Evolutionary conservation across 2,113 vertebrate species (phyloP), one percentile per base, ranked within the genome.

Genomic region (Delphinapterus leucas): DNA sequence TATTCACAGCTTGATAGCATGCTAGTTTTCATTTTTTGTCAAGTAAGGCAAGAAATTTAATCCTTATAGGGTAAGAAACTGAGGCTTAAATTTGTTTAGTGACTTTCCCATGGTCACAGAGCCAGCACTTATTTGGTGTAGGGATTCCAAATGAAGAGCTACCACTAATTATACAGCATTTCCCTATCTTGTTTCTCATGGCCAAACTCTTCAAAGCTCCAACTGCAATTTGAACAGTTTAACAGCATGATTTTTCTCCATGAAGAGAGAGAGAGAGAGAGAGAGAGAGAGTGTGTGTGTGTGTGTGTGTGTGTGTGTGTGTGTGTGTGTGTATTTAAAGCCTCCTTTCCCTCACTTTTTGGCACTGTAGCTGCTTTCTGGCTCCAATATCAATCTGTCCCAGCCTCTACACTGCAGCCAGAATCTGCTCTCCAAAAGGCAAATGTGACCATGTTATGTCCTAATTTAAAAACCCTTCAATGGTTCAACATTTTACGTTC

Each of bases 371-470:
- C 47, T 74, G 33, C 70, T 81, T 77, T 74, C 70, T 71, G 79
- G 38, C n/a, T 85, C 18, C 18, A 96, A 6, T 58, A 44, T 92
- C 26, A 31, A 33, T 73, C 49, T n/a, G 25, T 83, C 49, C 28
- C 95, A 88, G 84, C 58, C 31, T 79, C 14, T 33, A 60, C 47
- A 41, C 2, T 76, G 44, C 31, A 61, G 47, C 86, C 70, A 95
- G 83, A 92, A 83, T 68, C 28, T 70, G 55, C 55, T 25, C 55
- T 81, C 74, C 67, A 92, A 96, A 70, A 90, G 68, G 31, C 33
- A 94, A 49, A 79, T 77, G n/a, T 68, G 76, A 92, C 92, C 88
- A 71, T 73, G 90, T 96, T 77, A 84, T 83, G 71, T 95, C 47
- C 61, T 95, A 87, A 92, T n/a, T 93, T 85, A 95, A 84, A 93